phyloP scores from a whole-genome alignment of 2,113 vertebrate species.

The Syngnathus floridae region DNA sequence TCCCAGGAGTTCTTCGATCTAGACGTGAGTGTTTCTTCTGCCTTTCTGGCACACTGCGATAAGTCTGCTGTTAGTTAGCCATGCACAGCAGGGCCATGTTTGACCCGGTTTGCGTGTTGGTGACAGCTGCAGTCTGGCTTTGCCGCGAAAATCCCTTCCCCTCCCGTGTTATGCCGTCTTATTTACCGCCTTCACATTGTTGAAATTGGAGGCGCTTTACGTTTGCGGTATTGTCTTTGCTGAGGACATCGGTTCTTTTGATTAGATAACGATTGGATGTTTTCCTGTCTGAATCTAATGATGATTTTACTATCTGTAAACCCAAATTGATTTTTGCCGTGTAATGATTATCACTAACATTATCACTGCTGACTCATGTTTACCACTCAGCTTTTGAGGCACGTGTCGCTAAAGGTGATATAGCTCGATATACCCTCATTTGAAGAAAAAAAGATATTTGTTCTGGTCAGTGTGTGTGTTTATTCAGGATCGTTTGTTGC shows the following conservation, averaged over 20 bases:
- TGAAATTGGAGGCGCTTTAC: background rate
- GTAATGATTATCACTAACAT: background rate
- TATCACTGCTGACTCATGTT: slow-evolving; percentile 1
- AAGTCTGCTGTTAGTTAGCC: slow-evolving; percentile 16
- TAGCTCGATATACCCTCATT: no score
- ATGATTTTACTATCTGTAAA: background rate
- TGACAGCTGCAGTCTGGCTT: slow-evolving; percentile 68
- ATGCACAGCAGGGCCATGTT: slow-evolving; percentile 19
- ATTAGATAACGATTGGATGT: background rate
- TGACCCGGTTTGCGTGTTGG: slow-evolving; percentile 24
- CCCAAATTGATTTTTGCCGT: slow-evolving; percentile 5
- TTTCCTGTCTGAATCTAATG: background rate
- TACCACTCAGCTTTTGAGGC: background rate
- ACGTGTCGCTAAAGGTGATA: no score
- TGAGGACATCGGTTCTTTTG: background rate
- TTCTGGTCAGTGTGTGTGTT: no score
- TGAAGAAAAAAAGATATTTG: no score
- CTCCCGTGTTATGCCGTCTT: slow-evolving; percentile 54
- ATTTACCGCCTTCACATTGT: slow-evolving; percentile 29
- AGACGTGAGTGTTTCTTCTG: slow-evolving; percentile 73
- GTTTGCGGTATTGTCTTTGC: background rate
- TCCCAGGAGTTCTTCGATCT: slow-evolving; percentile 77
- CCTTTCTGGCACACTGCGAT: slow-evolving; percentile 4
- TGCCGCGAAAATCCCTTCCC: slow-evolving; percentile 59
- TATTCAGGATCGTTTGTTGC: no score